Evolutionary conservation across 2,113 vertebrate species (phyloP).

Genomic region (Nansenia antarctica): DNA sequence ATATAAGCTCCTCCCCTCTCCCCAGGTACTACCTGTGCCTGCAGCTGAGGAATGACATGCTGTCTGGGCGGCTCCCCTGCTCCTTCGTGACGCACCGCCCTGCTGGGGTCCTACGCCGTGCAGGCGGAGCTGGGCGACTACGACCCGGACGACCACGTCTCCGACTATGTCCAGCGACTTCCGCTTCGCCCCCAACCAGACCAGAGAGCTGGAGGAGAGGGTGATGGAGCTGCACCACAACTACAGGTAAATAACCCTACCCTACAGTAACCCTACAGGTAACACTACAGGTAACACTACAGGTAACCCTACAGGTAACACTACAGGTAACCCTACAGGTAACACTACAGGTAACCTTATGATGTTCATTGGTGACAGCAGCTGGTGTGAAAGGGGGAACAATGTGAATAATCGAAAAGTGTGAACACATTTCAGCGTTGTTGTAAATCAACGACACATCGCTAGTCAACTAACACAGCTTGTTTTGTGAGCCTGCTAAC

Average conservation of each 20-base stretch:
- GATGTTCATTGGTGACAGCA: too few species aligned
- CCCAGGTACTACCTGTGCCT: constrained; percentile 98
- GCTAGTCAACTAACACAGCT: too few species aligned
- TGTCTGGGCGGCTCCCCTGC: constrained; percentile 94
- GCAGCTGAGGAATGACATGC: constrained; percentile 96
- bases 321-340: too few species aligned
- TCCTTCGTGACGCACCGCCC: constrained; percentile 96
- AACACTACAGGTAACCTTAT: too few species aligned
- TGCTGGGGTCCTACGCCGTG: constrained; percentile 93
- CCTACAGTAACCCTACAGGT: background rate
- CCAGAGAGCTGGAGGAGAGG: constrained; percentile 93
- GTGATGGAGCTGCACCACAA: constrained; percentile 97
- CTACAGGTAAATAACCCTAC: constrained; percentile 85
- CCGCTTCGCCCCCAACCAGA: constrained; percentile 95
- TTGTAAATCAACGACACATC: too few species aligned
- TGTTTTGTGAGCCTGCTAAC: too few species aligned
- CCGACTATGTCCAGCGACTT: constrained; percentile 92
- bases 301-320: too few species aligned
- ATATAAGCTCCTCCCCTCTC: constrained; percentile 6
- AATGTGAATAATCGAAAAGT: too few species aligned
- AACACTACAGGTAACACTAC: too few species aligned
- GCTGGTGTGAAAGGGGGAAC: too few species aligned
- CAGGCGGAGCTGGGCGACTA: constrained; percentile 96
- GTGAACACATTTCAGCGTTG: too few species aligned
- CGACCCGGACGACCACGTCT: constrained; percentile 86